phyloP scores from a whole-genome alignment of 2,113 vertebrate genomes.

The Clarias magur region DNA sequence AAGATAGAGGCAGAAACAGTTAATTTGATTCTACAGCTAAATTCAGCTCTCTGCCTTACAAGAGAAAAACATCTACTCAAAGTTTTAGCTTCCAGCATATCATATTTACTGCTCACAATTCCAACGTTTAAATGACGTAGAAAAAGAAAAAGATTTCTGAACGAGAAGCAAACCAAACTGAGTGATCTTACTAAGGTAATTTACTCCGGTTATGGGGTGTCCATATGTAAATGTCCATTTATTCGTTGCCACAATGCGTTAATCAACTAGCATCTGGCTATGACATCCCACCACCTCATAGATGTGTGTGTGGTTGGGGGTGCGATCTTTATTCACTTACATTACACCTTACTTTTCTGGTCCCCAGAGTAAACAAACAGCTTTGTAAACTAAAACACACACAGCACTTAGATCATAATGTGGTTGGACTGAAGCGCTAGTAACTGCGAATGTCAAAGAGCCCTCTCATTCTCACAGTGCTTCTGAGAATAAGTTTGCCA shows the following conservation, averaged over 20 bases:
- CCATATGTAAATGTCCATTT: not conserved
- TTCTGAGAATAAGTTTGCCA: not conserved
- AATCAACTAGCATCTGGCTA: conserved; percentile 8
- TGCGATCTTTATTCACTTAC: conserved; percentile 19
- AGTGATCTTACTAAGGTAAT: not conserved
- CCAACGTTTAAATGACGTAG: not conserved
- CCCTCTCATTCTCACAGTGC: not conserved
- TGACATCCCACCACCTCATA: not conserved
- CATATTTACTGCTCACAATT: not conserved
- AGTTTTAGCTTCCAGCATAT: not conserved
- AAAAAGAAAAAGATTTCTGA: not conserved
- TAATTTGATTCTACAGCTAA: not conserved
- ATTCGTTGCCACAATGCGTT: conserved; percentile 1
- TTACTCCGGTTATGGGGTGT: not conserved
- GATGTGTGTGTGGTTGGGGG: not conserved
- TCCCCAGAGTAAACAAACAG: conserved; percentile 19
- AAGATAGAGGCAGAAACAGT: not conserved
- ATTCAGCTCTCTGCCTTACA: not conserved
- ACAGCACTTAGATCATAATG: conserved; percentile 19
- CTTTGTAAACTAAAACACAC: conserved; percentile 29
- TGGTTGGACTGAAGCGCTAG: conserved; percentile 19
- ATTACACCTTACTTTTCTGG: conserved; percentile 18
- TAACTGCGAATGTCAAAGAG: not conserved
- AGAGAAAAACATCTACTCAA: not conserved
- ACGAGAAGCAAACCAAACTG: not conserved